Evolutionary conservation across 2,888 invertebrate genomes (phyloP), one percentile per base, ranked within the genome.

Genomic region (Therioaphis trifolii): DNA sequence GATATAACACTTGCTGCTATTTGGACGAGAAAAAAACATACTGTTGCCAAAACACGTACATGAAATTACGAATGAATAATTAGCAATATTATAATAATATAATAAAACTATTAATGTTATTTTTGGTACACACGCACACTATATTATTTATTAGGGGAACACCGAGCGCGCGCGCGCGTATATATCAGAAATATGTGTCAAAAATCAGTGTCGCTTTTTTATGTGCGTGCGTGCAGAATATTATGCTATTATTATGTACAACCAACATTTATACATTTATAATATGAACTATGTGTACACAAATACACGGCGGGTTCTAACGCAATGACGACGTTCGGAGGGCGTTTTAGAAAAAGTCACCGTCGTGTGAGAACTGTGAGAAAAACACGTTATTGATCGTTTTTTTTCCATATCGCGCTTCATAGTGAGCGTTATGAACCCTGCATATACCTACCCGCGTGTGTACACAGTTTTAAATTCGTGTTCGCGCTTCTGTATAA

Each of bases 301-400:
- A 7, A 35, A 52, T n/a, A 52, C 7, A 52, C 52, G n/a, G n/a
- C 52, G 52, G 7, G n/a, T 21, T n/a, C 52, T 18, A 15, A 15
- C 12, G 15, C 49, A 2, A 7, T 35, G 7, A 35, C 35, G 49
- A 15, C 55, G 21, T n/a, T 58, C 58, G 58, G 21, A n/a, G 58
- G 58, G 21, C 7, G 58, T 58, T 24, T 58, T 24, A 24, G 9
- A 58, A 4, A 63, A 63, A 63, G 35, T 63, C 63, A 63, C 29
- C 29, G 61, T 21, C 61, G 63, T 29, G 40, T 58, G 75, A 75
- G 46, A 63, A 76, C 46, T 63, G 27, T 63, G 77, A 66, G 76
- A 78, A 72, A 80, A 72, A 72, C 43, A 72, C 58, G 80, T 80
- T 72, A 72, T 80, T 80, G 80, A 80, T 61, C 49, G 80, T 80